Evolutionary conservation across 2,888 invertebrate species (phyloP).

Genomic region (Imbricaverruca yamaguchii): DNA sequence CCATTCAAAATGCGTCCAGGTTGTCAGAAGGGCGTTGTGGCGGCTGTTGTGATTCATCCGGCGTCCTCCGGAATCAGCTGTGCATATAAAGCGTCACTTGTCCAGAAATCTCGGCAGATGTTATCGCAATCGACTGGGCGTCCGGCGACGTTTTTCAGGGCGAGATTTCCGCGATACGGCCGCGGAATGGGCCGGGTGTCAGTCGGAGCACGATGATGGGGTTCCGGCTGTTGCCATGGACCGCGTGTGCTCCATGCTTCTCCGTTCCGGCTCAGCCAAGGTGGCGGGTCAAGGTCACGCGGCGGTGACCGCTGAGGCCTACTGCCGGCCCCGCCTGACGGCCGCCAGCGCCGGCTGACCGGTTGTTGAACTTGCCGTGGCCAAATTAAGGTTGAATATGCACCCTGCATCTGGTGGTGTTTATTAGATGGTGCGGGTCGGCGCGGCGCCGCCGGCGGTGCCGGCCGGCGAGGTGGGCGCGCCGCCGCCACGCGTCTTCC

Average conservation of each 20-base stretch:
- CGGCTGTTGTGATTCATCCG: too few relatives aligned
- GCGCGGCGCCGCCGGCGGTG: background rate
- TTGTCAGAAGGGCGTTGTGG: too few relatives aligned
- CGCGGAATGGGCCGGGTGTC: background rate
- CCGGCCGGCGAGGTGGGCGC: background rate
- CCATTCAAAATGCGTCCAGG: too few relatives aligned
- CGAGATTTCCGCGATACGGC: background rate
- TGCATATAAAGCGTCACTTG: background rate
- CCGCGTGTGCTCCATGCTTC: background rate
- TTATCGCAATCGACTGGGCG: too few relatives aligned
- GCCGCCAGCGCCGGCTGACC: background rate
- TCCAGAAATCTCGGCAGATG: background rate
- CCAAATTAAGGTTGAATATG: background rate
- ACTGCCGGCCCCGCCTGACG: too few relatives aligned
- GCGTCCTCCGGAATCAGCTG: background rate
- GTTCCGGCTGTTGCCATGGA: background rate
- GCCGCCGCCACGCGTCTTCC: background rate
- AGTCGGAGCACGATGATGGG: background rate
- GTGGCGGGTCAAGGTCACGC: conserved; percentile 13
- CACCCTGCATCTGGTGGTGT: background rate
- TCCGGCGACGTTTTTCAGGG: background rate
- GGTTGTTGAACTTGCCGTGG: background rate
- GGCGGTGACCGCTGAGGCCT: too few relatives aligned
- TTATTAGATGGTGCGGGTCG: conserved; percentile 5
- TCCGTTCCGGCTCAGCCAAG: background rate